Conservation (phyloP, 2,888 invertebrate genomes). For the Cremastobaeus sp. region DNA sequence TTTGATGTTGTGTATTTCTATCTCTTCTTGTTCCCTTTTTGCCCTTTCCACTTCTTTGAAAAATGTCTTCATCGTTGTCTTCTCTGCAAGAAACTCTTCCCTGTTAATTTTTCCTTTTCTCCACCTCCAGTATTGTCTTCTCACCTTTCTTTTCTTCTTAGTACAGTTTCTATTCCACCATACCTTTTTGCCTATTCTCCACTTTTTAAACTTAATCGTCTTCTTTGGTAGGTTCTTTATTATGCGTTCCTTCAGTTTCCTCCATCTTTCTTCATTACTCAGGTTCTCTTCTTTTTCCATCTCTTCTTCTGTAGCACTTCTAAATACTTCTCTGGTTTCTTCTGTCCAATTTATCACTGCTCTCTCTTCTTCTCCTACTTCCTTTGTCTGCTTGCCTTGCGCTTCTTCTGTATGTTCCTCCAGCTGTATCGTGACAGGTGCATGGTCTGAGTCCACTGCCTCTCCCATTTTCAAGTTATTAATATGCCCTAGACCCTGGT, state of each 20-base stretch:
- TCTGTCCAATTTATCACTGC: neutral
- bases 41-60: too few relatives aligned
- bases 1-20: neutral
- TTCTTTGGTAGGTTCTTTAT: constrained; percentile 1
- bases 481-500: too few relatives aligned
- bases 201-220: neutral
- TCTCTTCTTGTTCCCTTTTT: constrained; percentile 8
- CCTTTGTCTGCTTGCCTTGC: neutral
- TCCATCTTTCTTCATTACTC: neutral
- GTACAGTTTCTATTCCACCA: constrained; percentile 3
- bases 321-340: neutral
- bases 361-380: neutral
- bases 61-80: neutral
- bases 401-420: neutral
- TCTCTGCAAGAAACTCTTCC: constrained; percentile 1
- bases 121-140: constrained; percentile 6
- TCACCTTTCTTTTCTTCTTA: neutral
- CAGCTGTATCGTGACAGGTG: constrained; percentile 17
- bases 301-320: too few relatives aligned
- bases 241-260: neutral
- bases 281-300: too few relatives aligned
- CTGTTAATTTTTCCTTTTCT: neutral
- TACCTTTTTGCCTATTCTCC: neutral
- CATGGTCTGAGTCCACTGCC: constrained; percentile 51
- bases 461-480: constrained; percentile 28